phyloP scores from a whole-genome alignment of 2,113 vertebrate species.

The Pterocles orientalis region DNA sequence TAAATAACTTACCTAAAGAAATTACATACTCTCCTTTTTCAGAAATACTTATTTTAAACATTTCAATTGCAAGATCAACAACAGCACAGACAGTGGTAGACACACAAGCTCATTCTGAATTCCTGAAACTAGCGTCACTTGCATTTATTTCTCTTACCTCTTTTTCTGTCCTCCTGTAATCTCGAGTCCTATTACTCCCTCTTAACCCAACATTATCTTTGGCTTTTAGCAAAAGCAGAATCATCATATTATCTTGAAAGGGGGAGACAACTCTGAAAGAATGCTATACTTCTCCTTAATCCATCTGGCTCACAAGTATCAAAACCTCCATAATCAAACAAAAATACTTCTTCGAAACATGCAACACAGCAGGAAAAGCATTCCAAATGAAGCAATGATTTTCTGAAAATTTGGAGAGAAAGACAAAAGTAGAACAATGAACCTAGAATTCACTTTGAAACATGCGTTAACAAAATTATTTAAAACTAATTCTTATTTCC shows the following conservation, averaged over 20 bases:
- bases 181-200: not conserved
- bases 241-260: not conserved
- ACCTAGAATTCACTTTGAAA: not conserved
- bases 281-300: not conserved
- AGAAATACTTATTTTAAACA: not conserved
- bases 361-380: not conserved
- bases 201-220: not conserved
- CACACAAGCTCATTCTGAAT: not conserved
- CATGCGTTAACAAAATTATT: not conserved
- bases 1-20: not conserved
- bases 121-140: not conserved
- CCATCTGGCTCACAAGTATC: not conserved
- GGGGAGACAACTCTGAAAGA: not conserved
- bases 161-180: not conserved
- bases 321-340: not conserved
- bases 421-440: not conserved
- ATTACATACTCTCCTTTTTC: not conserved
- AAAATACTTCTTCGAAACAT: not conserved
- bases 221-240: not conserved
- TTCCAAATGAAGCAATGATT: not conserved
- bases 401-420: not conserved
- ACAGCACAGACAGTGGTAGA: not conserved
- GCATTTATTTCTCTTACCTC: not conserved
- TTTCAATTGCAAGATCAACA: not conserved
- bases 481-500: not conserved